phyloP scores from a whole-genome alignment of 1,140 invertebrate genomes.

The Drosophila auraria region DNA sequence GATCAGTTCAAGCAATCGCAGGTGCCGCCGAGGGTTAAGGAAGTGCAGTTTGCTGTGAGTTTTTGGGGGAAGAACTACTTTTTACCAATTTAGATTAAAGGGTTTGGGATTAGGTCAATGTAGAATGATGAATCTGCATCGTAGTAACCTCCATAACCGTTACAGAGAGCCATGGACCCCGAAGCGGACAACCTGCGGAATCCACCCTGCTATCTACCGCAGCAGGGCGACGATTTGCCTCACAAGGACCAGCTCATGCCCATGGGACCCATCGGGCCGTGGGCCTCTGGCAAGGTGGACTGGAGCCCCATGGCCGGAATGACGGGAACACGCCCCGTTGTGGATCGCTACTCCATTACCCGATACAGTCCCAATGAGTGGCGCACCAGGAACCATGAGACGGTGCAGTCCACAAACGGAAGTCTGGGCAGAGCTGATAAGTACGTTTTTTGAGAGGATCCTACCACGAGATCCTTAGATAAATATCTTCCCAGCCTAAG shows the following conservation, averaged over 20 bases:
- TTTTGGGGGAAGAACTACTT: too few relatives aligned
- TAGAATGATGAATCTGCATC: too few relatives aligned
- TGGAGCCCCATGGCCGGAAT: constrained; percentile 89
- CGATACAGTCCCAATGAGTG: constrained; percentile 89
- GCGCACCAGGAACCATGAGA: constrained; percentile 88
- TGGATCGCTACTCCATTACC: constrained; percentile 91
- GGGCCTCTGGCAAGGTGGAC: constrained; percentile 89
- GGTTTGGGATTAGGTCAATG: too few relatives aligned
- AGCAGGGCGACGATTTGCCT: constrained; percentile 86
- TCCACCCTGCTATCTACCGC: constrained; percentile 86
- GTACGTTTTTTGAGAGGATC: constrained; percentile 11
- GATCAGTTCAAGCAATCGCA: constrained; percentile 46
- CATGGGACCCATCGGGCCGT: constrained; percentile 87
- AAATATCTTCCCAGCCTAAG: too few relatives aligned
- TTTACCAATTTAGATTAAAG: too few relatives aligned
- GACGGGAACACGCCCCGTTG: constrained; percentile 89
- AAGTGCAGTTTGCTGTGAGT: constrained; percentile 66
- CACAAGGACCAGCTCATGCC: constrained; percentile 77
- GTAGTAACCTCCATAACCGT: too few relatives aligned
- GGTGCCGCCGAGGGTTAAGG: constrained; percentile 26
- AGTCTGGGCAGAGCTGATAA: constrained; percentile 84
- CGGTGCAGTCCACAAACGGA: constrained; percentile 86
- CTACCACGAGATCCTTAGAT: too few relatives aligned
- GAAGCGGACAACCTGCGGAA: constrained; percentile 72
- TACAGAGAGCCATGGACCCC: constrained; percentile 59